A percentile compares a stretch with the other conserved stretches of the same genome.
These are phyloP conservation scores for Rachycentron canadum DNA, from an alignment of 2,797 vertebrate genomes.

Conservation along the genomic window DNA sequence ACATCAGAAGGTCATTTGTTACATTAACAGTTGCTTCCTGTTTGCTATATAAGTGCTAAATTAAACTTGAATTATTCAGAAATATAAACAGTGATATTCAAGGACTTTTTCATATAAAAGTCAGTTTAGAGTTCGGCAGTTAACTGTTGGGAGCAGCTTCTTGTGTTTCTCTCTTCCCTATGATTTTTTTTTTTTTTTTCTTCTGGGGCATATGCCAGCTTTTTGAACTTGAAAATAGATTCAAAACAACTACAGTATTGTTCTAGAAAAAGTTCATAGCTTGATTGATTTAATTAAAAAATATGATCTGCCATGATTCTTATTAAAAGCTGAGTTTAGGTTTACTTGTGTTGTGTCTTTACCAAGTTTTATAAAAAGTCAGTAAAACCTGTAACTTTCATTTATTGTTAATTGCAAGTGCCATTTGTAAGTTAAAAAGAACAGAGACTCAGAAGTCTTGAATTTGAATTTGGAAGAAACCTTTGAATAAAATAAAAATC, in stretches of 20 bases:
- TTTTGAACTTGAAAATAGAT: neutral
- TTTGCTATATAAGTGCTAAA: neutral
- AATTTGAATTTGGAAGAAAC: slow-evolving; percentile 23
- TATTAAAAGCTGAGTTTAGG: neutral
- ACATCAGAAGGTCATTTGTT: neutral
- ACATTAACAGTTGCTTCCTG: neutral
- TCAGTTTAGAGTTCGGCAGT: neutral
- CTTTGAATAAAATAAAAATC: slow-evolving; percentile 31
- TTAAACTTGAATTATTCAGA: neutral
- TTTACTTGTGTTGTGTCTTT: too few species aligned
- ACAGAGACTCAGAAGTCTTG: slow-evolving; percentile 38
- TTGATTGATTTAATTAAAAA: neutral
- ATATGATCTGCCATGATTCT: neutral
- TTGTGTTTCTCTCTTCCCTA: neutral
- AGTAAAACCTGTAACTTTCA: neutral
- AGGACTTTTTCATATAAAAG: neutral
- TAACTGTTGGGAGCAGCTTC: neutral
- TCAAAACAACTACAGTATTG: neutral
- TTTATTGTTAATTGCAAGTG: slow-evolving; percentile 49
- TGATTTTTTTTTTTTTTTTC: neutral
- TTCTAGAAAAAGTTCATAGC: neutral
- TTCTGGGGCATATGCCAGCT: neutral
- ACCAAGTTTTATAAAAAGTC: too few species aligned
- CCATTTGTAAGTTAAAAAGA: slow-evolving; percentile 34
- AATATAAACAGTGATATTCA: neutral